Evolutionary conservation across 1,140 invertebrate species (phyloP), one percentile per base, ranked within the genome.

Genomic region (Lutraria rhynchaena): DNA sequence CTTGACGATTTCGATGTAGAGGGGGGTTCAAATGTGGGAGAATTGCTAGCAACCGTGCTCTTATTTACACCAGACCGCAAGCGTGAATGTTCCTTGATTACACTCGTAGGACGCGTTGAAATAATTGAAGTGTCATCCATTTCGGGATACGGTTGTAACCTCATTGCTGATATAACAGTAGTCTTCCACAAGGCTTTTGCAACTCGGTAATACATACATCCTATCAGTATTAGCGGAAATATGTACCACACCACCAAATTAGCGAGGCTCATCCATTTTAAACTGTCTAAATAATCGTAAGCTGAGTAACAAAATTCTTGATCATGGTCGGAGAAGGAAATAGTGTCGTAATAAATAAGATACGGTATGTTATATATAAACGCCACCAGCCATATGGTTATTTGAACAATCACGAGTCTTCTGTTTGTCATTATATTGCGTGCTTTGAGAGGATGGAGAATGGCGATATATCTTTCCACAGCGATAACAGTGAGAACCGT

Each of bases 191-290:
- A 93, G 0, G 85, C 84, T 19, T 83, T 73, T 0, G 89, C 86
- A 60, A 98, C 98, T 37, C 96, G 95, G 0, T 94, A 94, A 84
- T 98, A 98, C 87, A 96, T 96, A 88, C 95, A 96, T 55, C 96
- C 94, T 76, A 98, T 97, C 31, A 96, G 94, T 15, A 95, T 89
- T 27, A 98, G 92, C 0, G 97, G 97, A 5, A 97, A 93, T 29
- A 95, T 94, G 92, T 98, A 98, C 96, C 90, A 90, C n/a, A 90
- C 44, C 3, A 89, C 57, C 60, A 91, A 88, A 77, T 90, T 90
- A 24, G 81, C 70, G 13, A 81, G 41, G 51, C 67, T 70, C 29
- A 81, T 22, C 0, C 87, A 88, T 49, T 80, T 81, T 37, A 87
- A 80, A 1, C 51, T 57, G 37, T 83, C 76, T 63, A 86, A 83